phyloP scores from a whole-genome alignment of 2,113 vertebrate genomes.

The Formicarius rufipectus region DNA sequence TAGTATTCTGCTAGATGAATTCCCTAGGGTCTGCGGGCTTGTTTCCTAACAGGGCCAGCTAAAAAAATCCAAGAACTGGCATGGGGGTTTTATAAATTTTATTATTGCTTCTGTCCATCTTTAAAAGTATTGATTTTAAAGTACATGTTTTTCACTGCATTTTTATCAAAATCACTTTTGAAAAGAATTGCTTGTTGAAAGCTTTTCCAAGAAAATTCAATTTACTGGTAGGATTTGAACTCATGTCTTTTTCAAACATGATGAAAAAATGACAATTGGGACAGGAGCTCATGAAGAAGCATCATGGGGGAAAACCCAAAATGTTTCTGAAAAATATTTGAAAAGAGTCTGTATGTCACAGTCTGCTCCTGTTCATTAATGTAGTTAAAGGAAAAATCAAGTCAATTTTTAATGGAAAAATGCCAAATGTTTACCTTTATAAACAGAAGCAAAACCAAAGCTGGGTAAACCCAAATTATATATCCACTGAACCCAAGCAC shows the following conservation, averaged over 20 bases:
- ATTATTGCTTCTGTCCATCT: background rate
- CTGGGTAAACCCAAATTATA: background rate
- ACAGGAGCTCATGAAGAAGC: background rate
- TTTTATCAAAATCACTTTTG: background rate
- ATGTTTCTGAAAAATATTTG: background rate
- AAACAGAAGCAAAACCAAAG: constrained; percentile 18
- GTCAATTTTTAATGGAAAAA: constrained; percentile 13
- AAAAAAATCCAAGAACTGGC: background rate
- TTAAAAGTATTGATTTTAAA: background rate
- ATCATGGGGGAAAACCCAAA: background rate
- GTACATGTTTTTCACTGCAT: background rate
- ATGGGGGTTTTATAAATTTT: background rate
- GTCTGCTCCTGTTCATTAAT: background rate
- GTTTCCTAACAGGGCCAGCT: background rate
- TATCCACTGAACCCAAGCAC: background rate
- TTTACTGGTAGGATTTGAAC: background rate
- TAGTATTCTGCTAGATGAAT: background rate
- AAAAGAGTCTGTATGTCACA: background rate
- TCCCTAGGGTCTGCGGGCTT: background rate
- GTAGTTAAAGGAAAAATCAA: background rate
- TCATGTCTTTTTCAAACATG: background rate
- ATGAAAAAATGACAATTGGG: background rate
- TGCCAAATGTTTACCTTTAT: background rate
- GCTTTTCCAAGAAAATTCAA: background rate
- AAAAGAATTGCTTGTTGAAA: background rate